Evolutionary conservation across 2,888 invertebrate genomes (phyloP), one percentile per base, ranked within the genome.

Genomic region (Tenthredo amoena): DNA sequence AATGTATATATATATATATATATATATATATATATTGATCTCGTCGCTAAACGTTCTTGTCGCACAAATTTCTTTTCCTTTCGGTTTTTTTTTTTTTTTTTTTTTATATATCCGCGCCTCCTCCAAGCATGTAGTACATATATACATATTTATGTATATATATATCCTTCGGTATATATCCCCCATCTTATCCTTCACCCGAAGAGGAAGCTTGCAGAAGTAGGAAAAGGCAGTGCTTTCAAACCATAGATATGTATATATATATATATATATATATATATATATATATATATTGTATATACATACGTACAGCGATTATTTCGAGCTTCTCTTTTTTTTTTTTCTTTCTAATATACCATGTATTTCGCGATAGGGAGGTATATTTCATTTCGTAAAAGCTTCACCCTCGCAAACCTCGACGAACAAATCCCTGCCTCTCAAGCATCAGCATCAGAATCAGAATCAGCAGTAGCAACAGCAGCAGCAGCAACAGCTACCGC

Each of bases 381-480:
- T 79, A 79, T 79, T 79, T 79, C 79, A 79, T 79, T 55, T 79
- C 18, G 21, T 34, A 79, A 79, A 79, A 79, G 37, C 71, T 37
- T 37, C 37, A 37, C 37, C 71, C 37, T 71, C 18, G 2, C 26
- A 26, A 21, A 62, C 12, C 12, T 26, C 26, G 10, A 15, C 26
- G 10, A 77, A 77, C 76, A 77, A 77, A 77, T 77, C 76, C 26
- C 50, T 50, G 50, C 76, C 31, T 68, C 34, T 68, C 68, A 31
- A 31, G 34, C 26, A 65, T 9, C 26, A 50, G 18, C 3, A 47
- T 0, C 18, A 47, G 15, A 3, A 47, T 4, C 18, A 47, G 47
- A 1, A 43, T 2, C 12, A 12, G 43, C 10, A 37, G 3, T 1
- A 47, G 47, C 47, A 47, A 3, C 47, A 50, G 5, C 18, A 50